A percentile compares a stretch with the other conserved stretches of the same genome.
These are phyloP conservation scores for Sardinella longiceps DNA, from an alignment of 2,797 vertebrate genomes.

Conservation along the genomic window DNA sequence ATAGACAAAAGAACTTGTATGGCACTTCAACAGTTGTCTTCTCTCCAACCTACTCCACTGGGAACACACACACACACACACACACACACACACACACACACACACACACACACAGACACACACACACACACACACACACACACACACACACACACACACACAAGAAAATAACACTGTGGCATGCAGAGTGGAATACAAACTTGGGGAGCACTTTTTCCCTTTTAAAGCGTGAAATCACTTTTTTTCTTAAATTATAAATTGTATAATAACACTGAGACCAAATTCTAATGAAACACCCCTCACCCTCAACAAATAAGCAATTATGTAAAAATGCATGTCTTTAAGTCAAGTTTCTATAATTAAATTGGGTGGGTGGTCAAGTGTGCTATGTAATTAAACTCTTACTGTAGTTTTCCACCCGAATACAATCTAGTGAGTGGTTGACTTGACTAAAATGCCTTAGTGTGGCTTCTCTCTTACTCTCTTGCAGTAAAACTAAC, in stretches of 20 bases:
- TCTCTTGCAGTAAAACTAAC: neutral
- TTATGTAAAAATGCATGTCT: slow-evolving; percentile 16
- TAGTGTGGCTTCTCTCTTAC: neutral
- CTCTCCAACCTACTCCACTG: neutral
- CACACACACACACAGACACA: too few relatives aligned
- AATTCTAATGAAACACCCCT: slow-evolving; percentile 19
- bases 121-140: too few relatives aligned
- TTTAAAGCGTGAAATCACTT: neutral
- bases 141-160: too few relatives aligned
- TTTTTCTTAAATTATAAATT: neutral
- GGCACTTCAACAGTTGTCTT: neutral
- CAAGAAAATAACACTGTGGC: neutral
- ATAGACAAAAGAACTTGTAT: neutral
- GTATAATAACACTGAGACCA: neutral
- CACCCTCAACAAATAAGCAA: slow-evolving; percentile 13
- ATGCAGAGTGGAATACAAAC: neutral
- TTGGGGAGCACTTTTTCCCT: neutral
- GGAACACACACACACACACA: neutral
- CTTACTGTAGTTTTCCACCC: slow-evolving; percentile 15
- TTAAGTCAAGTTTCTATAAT: slow-evolving; percentile 21
- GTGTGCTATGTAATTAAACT: slow-evolving; percentile 6
- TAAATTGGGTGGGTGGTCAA: slow-evolving; percentile 26
- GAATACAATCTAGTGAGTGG: neutral
- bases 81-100: too few relatives aligned
- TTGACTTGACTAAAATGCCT: neutral